phyloP scores from a whole-genome alignment of 2,797 vertebrate genomes.

The Eleutherodactylus coqui region DNA sequence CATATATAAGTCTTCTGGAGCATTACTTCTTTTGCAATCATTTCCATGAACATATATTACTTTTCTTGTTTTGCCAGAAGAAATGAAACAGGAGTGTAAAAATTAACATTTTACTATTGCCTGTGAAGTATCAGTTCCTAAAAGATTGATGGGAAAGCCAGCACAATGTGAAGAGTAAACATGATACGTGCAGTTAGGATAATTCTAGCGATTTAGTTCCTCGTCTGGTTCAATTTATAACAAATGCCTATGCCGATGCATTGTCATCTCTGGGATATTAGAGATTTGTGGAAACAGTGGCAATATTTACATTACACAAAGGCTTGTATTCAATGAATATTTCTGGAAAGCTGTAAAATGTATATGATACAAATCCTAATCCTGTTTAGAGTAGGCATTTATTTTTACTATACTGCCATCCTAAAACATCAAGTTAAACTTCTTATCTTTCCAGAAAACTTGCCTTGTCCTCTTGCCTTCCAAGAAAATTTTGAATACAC shows the following conservation, averaged over 20 bases:
- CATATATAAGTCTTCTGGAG: constrained; percentile 26
- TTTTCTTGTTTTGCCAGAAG: constrained; percentile 8
- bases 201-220: constrained; percentile 43
- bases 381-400: neutral
- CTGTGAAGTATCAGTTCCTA: constrained; percentile 28
- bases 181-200: constrained; percentile 45
- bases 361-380: neutral
- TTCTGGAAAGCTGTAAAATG: neutral
- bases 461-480: neutral
- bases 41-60: constrained; percentile 21
- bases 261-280: constrained; percentile 17
- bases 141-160: constrained; percentile 36
- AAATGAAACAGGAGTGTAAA: constrained; percentile 25
- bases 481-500: neutral
- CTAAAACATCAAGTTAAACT: neutral
- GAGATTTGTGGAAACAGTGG: constrained; percentile 23
- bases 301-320: constrained; percentile 23
- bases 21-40: constrained; percentile 32
- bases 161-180: constrained; percentile 43
- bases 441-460: too few relatives aligned
- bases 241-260: constrained; percentile 19
- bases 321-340: neutral
- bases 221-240: constrained; percentile 27
- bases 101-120: constrained; percentile 40
- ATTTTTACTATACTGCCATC: neutral